Base-by-base conservation (phyloP, 2,888 invertebrate species). In the Tortricodes alternella region DNA sequence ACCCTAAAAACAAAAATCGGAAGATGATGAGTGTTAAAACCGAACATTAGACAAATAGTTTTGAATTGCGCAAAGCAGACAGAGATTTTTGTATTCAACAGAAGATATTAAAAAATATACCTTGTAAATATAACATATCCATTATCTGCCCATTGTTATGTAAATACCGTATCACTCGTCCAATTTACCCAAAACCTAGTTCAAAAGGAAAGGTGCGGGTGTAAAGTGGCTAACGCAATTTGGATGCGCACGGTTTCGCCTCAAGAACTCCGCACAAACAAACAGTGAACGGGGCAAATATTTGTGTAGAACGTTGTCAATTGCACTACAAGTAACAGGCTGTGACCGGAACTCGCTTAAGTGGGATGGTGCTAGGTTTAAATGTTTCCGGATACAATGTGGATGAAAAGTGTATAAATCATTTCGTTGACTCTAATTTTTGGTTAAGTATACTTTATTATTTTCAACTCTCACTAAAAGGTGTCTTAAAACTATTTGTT, bases 221-320 rank as follows among this genome's bases (percentile, higher is more conserved):
- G 49, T 44, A 56, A 56, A 56, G 49, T 56, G 44, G 56, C 56
- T 44, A 50, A 44, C 43, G 37, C 23, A 56, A 56, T 56, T 56
- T 50, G 29, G 56, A 29, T 43, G 41, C 56, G 41, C 56, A 56
- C 56, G 49, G 56, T 56, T 44, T 44, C 56, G 49, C 49, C 49
- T 50, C 49, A 49, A 50, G 56, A 44, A 50, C 49, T 34, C 27
- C 1, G 43, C 16, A 32, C 38, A 56, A 56, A 53, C 53, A 53
- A 39, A 56, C 56, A 56, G 55, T 55, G 48, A 50, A 44, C 16
- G 44, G 50, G 16, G 53, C 37, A 50, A 56, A 56, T 56, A 50
- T 56, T 56, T 56, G 56, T 43, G 32, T 50, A 34, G 46, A 46
- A 34, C 43, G 56, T 13, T 38, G 49, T 44, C 49, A 38, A 56